A percentile compares a stretch with the other conserved stretches of the same genome.
Evolutionary conservation across 2,113 vertebrate species (phyloP).

Genomic region (Polypterus senegalus): DNA sequence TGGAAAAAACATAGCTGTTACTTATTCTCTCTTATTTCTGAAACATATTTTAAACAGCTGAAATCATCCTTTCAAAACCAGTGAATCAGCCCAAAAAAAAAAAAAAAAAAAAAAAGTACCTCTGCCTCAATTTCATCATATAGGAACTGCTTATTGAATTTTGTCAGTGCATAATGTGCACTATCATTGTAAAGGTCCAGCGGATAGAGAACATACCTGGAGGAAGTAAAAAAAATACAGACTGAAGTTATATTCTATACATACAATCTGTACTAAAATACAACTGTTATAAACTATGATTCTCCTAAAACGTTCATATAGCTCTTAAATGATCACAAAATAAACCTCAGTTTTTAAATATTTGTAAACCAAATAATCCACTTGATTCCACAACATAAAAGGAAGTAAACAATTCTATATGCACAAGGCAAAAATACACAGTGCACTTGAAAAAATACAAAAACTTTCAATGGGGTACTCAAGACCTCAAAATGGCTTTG

Average conservation of each 20-base stretch:
- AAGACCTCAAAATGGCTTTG: too few relatives aligned
- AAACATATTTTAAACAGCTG: neutral
- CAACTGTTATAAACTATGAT: neutral
- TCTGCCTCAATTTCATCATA: constrained; percentile 82
- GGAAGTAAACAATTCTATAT: too few relatives aligned
- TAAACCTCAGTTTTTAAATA: too few relatives aligned
- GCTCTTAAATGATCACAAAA: too few relatives aligned
- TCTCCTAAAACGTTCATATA: too few relatives aligned
- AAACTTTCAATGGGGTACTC: too few relatives aligned
- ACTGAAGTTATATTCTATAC: constrained; percentile 4
- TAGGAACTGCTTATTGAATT: constrained; percentile 81
- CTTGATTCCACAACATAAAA: too few relatives aligned
- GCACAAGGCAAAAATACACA: too few relatives aligned
- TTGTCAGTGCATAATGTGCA: constrained; percentile 75
- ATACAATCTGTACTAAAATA: neutral
- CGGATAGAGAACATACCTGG: constrained; percentile 75
- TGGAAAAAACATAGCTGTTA: neutral
- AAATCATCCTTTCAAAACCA: neutral
- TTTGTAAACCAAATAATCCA: too few relatives aligned
- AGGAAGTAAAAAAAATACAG: constrained; percentile 1
- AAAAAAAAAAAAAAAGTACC: constrained; percentile 40
- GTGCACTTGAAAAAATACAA: too few relatives aligned
- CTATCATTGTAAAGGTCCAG: constrained; percentile 81
- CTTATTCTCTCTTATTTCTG: neutral
- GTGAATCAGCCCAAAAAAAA: constrained; percentile 1